These are phyloP conservation scores for Atherinosoma microstoma DNA, from an alignment of 2,797 vertebrate genomes.

Conservation along the genomic window DNA sequence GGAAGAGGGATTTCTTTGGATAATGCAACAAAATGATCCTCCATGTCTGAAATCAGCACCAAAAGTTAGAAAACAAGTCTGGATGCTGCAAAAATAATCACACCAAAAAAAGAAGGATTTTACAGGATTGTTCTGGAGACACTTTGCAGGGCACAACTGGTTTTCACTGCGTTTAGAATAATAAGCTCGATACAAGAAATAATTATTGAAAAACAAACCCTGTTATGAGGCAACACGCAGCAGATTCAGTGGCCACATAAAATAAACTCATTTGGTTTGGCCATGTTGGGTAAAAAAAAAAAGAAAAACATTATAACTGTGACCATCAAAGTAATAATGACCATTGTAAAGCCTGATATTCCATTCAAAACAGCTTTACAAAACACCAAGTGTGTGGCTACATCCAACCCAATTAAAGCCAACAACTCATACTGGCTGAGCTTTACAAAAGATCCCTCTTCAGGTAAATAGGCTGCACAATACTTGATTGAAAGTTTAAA, in stretches of 20 bases:
- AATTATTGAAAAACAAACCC: conserved; percentile 10
- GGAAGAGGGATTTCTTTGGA: conserved; percentile 37
- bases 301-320: background rate
- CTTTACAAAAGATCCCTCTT: conserved; percentile 4
- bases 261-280: conserved; percentile 1
- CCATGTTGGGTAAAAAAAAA: no score
- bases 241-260: conserved; percentile 1
- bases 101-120: conserved; percentile 1
- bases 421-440: background rate
- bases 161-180: no score
- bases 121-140: conserved; percentile 5
- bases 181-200: background rate
- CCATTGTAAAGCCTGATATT: background rate
- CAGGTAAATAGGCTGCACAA: conserved; percentile 6
- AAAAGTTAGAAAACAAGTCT: conserved; percentile 40
- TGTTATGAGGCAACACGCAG: background rate
- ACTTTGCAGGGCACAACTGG: no score
- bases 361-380: background rate
- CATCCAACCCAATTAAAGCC: background rate
- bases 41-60: conserved; percentile 15
- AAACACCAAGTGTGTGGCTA: background rate
- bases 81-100: conserved; percentile 33
- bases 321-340: background rate
- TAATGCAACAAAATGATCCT: conserved; percentile 36
- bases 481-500: conserved; percentile 23